A percentile compares a stretch with the other conserved stretches of the same genome.
phyloP scores from a whole-genome alignment of 2,888 invertebrate genomes.

The Ditula angustiorana region DNA sequence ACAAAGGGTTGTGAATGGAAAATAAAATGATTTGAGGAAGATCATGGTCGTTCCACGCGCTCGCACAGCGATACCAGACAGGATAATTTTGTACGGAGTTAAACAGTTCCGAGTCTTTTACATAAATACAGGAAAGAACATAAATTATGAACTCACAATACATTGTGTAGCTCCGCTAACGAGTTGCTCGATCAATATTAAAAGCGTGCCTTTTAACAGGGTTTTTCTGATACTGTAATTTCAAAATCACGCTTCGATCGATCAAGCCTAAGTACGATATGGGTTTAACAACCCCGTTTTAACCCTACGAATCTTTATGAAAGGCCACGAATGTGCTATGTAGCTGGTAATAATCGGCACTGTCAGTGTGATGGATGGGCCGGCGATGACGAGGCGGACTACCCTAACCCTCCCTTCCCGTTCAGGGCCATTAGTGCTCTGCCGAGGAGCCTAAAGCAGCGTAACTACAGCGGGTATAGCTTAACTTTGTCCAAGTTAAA shows the following conservation, averaged over 20 bases:
- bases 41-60: slow-evolving; percentile 33
- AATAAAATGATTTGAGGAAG: slow-evolving; percentile 40
- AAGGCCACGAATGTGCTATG: slow-evolving; percentile 50
- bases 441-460: slow-evolving; percentile 46
- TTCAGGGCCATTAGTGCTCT: slow-evolving; percentile 52
- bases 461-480: too few species aligned
- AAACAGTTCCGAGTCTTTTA: slow-evolving; percentile 2
- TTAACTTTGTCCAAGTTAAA: background rate
- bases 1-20: slow-evolving; percentile 37
- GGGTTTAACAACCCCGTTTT: slow-evolving; percentile 53
- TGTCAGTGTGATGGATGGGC: slow-evolving; percentile 77
- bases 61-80: slow-evolving; percentile 20
- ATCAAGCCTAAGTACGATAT: slow-evolving; percentile 43
- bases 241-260: slow-evolving; percentile 27
- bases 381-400: slow-evolving; percentile 68
- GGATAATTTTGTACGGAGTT: slow-evolving; percentile 29
- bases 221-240: slow-evolving; percentile 13
- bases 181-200: background rate
- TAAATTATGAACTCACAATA: slow-evolving; percentile 1
- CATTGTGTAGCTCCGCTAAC: background rate
- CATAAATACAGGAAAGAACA: slow-evolving; percentile 8
- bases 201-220: slow-evolving; percentile 5
- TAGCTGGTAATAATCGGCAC: slow-evolving; percentile 68
- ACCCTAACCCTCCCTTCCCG: slow-evolving; percentile 46
- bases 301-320: slow-evolving; percentile 59